phyloP scores from a whole-genome alignment of 2,113 vertebrate species.

The Microtus oregoni region DNA sequence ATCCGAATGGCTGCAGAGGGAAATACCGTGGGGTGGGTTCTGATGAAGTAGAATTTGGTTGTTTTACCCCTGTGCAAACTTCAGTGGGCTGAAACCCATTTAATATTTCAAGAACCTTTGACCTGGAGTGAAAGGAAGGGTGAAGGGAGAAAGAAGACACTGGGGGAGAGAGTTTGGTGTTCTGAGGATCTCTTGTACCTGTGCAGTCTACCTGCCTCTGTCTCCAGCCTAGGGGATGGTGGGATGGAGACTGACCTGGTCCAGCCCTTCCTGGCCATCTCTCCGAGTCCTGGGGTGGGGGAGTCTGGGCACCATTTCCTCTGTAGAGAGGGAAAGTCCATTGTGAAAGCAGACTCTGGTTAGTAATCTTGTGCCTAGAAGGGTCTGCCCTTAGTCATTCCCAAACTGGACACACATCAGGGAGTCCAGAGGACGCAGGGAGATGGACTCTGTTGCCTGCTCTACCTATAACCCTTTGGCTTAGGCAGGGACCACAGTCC shows the following conservation, averaged over 20 bases:
- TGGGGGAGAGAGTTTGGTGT: not conserved
- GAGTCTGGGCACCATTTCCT: not conserved
- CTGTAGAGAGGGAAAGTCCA: not conserved
- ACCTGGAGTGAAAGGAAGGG: fast-evolving
- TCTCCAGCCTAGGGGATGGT: fast-evolving
- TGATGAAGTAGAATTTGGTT: not conserved
- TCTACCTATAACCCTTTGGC: not conserved
- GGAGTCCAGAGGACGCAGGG: not conserved
- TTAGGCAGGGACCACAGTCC: no score
- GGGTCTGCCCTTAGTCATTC: not conserved
- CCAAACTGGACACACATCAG: not conserved
- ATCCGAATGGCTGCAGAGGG: not conserved
- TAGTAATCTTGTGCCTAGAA: no score
- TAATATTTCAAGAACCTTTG: fast-evolving
- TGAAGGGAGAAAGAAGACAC: not conserved
- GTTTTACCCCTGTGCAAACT: not conserved
- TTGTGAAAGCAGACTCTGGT: not conserved
- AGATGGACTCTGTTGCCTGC: no score
- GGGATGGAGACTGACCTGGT: not conserved
- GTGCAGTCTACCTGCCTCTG: not conserved
- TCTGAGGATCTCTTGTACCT: fast-evolving
- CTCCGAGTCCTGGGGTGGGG: no score
- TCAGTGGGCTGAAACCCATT: not conserved
- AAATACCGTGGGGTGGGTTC: fast-evolving
- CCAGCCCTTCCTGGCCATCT: not conserved